Evolutionary conservation across 2,888 invertebrate species (phyloP).

Genomic region (Drosophila neutralis): DNA sequence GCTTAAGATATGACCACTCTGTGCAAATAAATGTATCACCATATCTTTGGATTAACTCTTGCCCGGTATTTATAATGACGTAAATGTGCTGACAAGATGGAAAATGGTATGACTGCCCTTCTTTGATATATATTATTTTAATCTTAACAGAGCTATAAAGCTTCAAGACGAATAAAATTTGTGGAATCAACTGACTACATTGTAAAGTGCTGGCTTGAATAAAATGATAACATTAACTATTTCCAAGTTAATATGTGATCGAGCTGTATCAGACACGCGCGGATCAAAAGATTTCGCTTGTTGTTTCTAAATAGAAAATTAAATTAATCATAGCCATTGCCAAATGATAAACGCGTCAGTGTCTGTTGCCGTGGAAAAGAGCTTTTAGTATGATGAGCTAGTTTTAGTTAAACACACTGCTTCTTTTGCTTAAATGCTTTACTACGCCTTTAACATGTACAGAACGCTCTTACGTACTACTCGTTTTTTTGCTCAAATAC

Average conservation of each 20-base stretch:
- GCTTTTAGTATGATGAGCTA: neutral
- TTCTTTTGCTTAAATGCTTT: slow-evolving; percentile 7
- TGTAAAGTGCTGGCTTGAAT: neutral
- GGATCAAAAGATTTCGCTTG: neutral
- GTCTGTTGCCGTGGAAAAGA: neutral
- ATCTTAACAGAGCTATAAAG: neutral
- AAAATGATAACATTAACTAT: neutral
- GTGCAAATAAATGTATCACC: too few species aligned
- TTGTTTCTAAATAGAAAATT: neutral
- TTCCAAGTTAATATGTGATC: neutral
- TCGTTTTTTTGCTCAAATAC: slow-evolving; percentile 39
- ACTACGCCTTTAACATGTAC: slow-evolving; percentile 6
- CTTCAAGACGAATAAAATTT: neutral
- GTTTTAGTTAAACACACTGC: neutral
- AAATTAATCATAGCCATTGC: slow-evolving; percentile 15
- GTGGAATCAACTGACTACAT: neutral
- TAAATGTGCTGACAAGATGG: neutral
- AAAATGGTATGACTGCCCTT: slow-evolving; percentile 7
- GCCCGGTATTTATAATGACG: slow-evolving; percentile 2
- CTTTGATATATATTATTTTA: slow-evolving; percentile 1
- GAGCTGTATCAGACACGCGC: slow-evolving; percentile 12
- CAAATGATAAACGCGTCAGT: neutral
- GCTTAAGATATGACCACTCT: slow-evolving; percentile 5
- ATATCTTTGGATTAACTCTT: neutral
- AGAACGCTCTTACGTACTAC: slow-evolving; percentile 18